These are phyloP conservation scores for Paraplagusia blochii DNA, from an alignment of 2,113 vertebrate species.

Conservation along the genomic window DNA sequence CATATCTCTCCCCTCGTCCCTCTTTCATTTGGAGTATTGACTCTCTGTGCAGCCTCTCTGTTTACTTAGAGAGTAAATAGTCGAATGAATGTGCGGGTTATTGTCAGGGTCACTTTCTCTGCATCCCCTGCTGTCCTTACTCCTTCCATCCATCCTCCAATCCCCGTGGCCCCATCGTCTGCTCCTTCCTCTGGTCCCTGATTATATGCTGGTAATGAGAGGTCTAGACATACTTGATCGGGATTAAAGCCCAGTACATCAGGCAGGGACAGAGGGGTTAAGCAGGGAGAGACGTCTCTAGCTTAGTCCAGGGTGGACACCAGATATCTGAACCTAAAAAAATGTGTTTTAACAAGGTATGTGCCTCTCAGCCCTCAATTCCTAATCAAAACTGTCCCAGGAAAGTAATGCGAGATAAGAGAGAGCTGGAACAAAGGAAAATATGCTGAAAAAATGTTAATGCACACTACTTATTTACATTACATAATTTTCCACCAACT, in stretches of 20 bases:
- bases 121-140: conserved; percentile 34
- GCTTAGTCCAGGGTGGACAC: conserved; percentile 36
- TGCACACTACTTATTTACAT: no score
- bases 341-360: no score
- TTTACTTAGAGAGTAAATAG: conserved; percentile 51
- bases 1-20: conserved; percentile 29
- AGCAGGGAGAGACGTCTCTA: conserved; percentile 50
- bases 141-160: conserved; percentile 14
- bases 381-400: no score
- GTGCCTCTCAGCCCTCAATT: no score
- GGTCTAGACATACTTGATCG: conserved; percentile 77
- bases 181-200: conserved; percentile 38
- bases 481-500: no score
- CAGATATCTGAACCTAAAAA: neutral
- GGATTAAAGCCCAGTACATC: conserved; percentile 67
- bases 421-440: no score
- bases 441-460: no score
- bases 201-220: conserved; percentile 72
- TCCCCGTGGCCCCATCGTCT: conserved; percentile 31
- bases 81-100: conserved; percentile 55
- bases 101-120: conserved; percentile 57
- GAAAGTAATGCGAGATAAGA: no score
- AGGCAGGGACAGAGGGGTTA: conserved; percentile 54
- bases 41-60: conserved; percentile 37
- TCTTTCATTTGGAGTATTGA: conserved; percentile 36